These are phyloP conservation scores for Fistularia tabacaria DNA, from an alignment of 2,797 vertebrate species.

Conservation along the genomic window DNA sequence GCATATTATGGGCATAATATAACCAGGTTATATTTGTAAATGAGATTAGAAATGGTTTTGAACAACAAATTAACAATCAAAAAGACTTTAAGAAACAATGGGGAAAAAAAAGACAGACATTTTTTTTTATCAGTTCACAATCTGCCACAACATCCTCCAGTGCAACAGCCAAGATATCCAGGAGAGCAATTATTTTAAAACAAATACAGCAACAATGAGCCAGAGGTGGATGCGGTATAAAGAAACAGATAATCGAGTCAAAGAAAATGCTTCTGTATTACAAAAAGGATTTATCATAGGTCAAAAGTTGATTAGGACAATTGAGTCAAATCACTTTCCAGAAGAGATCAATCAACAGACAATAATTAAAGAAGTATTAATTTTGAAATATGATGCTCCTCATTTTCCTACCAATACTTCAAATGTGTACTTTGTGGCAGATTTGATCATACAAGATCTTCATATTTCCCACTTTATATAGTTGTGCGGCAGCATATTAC, in stretches of 20 bases:
- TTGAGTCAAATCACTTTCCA: slow-evolving; percentile 23
- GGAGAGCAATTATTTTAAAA: slow-evolving; percentile 23
- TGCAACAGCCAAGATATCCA: slow-evolving; percentile 35
- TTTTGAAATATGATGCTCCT: too few relatives aligned
- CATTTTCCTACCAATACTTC: too few relatives aligned
- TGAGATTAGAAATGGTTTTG: slow-evolving; percentile 13
- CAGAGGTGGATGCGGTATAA: slow-evolving; percentile 18
- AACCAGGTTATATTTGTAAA: slow-evolving; percentile 1
- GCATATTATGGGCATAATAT: background rate
- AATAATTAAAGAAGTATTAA: too few relatives aligned
- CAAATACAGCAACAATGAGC: slow-evolving; percentile 5
- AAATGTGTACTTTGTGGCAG: too few relatives aligned
- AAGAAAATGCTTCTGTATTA: slow-evolving; percentile 15
- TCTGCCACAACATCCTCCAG: slow-evolving; percentile 20
- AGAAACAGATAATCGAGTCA: slow-evolving; percentile 22
- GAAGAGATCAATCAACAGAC: slow-evolving; percentile 18
- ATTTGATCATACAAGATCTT: too few relatives aligned
- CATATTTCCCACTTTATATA: too few relatives aligned
- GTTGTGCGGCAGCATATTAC: too few relatives aligned
- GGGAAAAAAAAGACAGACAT: background rate
- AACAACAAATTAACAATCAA: slow-evolving; percentile 9
- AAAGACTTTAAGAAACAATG: background rate
- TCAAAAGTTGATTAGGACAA: slow-evolving; percentile 17
- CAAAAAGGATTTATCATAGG: slow-evolving; percentile 18
- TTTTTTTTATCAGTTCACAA: slow-evolving; percentile 14